A percentile compares a stretch with the other conserved stretches of the same genome.
phyloP scores from a whole-genome alignment of 2,113 vertebrate genomes.

The Phodopus roborovskii region DNA sequence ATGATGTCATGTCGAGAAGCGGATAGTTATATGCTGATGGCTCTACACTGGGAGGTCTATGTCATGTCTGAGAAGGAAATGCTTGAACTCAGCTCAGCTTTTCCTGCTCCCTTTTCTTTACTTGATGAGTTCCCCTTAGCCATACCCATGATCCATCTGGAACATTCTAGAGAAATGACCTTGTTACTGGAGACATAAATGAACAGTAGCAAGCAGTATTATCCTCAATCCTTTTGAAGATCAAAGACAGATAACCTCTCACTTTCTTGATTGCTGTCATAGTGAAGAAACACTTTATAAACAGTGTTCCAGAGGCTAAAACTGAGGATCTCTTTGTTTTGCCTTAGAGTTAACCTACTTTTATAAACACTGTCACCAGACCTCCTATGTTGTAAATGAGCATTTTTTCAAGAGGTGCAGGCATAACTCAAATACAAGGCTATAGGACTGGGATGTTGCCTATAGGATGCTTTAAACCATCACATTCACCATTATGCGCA shows the following conservation, averaged over 20 bases:
- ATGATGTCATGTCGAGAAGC: too few species aligned
- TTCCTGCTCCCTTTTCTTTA: background rate
- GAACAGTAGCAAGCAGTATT: background rate
- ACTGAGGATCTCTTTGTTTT: constrained; percentile 29
- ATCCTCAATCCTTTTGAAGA: background rate
- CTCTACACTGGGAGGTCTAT: background rate
- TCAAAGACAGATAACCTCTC: background rate
- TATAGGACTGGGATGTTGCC: background rate
- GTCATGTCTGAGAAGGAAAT: background rate
- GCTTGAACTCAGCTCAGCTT: background rate
- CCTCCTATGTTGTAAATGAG: constrained; percentile 32
- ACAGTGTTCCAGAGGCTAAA: background rate
- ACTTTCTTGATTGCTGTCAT: background rate
- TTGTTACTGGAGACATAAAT: background rate
- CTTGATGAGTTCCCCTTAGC: background rate
- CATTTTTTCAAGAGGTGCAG: background rate
- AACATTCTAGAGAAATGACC: background rate
- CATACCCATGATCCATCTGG: background rate
- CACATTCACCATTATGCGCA: background rate
- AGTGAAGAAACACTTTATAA: constrained; percentile 15
- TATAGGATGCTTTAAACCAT: background rate
- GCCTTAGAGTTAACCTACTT: constrained; percentile 32
- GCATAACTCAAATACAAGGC: background rate
- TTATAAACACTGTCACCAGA: constrained; percentile 1
- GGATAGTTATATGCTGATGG: too few species aligned